A percentile compares a stretch with the other conserved stretches of the same genome.
phyloP scores from a whole-genome alignment of 2,113 vertebrate genomes.

The Pelecanoides urinatrix region DNA sequence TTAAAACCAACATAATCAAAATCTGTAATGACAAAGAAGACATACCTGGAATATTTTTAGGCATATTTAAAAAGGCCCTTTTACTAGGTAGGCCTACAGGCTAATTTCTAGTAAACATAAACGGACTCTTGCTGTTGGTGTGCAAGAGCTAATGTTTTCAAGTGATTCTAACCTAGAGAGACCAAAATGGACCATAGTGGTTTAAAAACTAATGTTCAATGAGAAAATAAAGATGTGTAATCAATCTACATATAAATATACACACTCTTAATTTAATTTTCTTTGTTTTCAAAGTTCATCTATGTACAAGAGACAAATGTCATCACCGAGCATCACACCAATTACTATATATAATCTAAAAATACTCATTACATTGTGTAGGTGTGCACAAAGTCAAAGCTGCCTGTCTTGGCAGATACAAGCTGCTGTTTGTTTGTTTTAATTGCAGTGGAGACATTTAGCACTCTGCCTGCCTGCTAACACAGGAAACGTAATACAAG shows the following conservation, averaged over 20 bases:
- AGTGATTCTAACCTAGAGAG: not conserved
- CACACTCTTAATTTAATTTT: not conserved
- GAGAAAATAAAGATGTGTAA: not conserved
- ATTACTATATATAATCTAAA: not conserved
- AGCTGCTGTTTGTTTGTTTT: constrained; percentile 48
- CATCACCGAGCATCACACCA: not conserved
- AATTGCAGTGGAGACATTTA: constrained; percentile 37
- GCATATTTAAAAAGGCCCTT: not conserved
- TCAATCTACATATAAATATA: not conserved
- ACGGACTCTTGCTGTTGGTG: not conserved
- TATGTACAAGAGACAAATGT: not conserved
- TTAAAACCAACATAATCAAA: not conserved
- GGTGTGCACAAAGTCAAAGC: not conserved
- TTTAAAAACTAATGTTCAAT: not conserved
- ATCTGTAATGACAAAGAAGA: not conserved
- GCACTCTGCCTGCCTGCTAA: not conserved
- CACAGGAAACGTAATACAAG: not conserved
- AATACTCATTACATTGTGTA: not conserved
- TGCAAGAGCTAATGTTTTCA: not conserved
- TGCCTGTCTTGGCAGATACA: not conserved
- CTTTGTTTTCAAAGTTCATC: not conserved
- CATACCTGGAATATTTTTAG: not conserved
- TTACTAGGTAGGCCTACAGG: not conserved
- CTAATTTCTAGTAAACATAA: not conserved
- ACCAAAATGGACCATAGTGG: not conserved